Conservation (phyloP, 2,113 vertebrate genomes). For the Labrus mixtus region DNA sequence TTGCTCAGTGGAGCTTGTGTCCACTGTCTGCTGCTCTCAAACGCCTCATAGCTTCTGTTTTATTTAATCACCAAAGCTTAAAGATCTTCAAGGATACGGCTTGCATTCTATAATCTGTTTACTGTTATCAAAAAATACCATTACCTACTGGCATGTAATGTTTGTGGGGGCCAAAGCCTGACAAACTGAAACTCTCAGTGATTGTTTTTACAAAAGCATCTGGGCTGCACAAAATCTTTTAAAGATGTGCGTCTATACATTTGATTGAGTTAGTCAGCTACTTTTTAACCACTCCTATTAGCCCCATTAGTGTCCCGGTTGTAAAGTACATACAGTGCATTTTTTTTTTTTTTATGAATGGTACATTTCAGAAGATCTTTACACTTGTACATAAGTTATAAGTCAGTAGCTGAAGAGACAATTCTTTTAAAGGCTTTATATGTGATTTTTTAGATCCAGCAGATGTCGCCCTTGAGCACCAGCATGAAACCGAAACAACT, state of each 20-base stretch:
- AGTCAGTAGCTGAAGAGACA: not conserved
- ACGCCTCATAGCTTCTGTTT: not conserved
- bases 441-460: too few relatives aligned
- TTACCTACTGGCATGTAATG: not conserved
- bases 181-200: not conserved
- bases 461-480: too few relatives aligned
- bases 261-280: too few relatives aligned
- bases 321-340: too few relatives aligned
- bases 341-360: too few relatives aligned
- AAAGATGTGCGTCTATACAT: too few relatives aligned
- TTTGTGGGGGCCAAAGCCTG: not conserved
- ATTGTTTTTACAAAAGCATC: not conserved
- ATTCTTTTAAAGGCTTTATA: too few relatives aligned
- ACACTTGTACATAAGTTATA: too few relatives aligned
- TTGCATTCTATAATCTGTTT: slow-evolving; percentile 10
- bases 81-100: slow-evolving; percentile 9
- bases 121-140: slow-evolving; percentile 11
- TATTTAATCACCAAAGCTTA: slow-evolving; percentile 11
- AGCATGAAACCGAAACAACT: too few relatives aligned
- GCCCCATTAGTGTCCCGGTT: too few relatives aligned
- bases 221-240: not conserved
- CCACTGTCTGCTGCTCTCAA: slow-evolving; percentile 12
- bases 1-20: slow-evolving; percentile 10
- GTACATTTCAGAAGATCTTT: too few relatives aligned
- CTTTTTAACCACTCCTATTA: too few relatives aligned